Conservation (phyloP, 2,888 invertebrate genomes). For the Drosophila pegasa region DNA sequence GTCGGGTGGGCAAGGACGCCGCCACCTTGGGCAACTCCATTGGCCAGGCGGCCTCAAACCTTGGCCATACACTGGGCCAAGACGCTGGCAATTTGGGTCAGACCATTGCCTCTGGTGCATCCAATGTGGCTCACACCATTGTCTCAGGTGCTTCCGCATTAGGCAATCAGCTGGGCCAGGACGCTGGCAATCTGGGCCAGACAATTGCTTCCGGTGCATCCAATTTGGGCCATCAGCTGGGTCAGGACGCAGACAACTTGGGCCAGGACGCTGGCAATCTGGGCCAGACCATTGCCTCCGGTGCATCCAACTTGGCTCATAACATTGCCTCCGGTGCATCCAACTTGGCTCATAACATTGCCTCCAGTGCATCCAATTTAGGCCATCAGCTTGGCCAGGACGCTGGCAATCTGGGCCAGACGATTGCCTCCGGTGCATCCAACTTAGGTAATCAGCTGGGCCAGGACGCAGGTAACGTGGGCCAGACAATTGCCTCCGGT, state of each 20-base stretch:
- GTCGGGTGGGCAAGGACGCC: constrained; percentile 42
- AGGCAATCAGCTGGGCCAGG: constrained; percentile 37
- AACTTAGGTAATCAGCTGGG: constrained; percentile 46
- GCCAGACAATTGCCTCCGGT: constrained; percentile 7
- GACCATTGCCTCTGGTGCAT: constrained; percentile 3
- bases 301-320: not conserved
- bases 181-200: constrained; percentile 48
- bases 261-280: constrained; percentile 17
- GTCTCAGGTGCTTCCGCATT: not conserved
- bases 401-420: constrained; percentile 44
- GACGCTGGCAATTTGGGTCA: not conserved
- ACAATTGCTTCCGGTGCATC: constrained; percentile 52
- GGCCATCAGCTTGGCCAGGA: constrained; percentile 42
- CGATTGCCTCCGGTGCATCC: constrained; percentile 51
- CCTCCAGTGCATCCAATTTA: too few species aligned
- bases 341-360: not conserved
- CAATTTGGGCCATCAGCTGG: constrained; percentile 44
- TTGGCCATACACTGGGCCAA: constrained; percentile 46
- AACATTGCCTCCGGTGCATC: not conserved
- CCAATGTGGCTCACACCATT: not conserved
- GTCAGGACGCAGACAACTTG: too few species aligned
- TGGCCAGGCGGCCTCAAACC: constrained; percentile 51
- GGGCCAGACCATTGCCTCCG: constrained; percentile 3
- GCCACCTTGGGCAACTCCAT: constrained; percentile 44
- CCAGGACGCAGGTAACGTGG: too few species aligned